Evolutionary conservation across 2,113 vertebrate species (phyloP), one percentile per base, ranked within the genome.

Genomic region (Brienomyrus brachyistius): DNA sequence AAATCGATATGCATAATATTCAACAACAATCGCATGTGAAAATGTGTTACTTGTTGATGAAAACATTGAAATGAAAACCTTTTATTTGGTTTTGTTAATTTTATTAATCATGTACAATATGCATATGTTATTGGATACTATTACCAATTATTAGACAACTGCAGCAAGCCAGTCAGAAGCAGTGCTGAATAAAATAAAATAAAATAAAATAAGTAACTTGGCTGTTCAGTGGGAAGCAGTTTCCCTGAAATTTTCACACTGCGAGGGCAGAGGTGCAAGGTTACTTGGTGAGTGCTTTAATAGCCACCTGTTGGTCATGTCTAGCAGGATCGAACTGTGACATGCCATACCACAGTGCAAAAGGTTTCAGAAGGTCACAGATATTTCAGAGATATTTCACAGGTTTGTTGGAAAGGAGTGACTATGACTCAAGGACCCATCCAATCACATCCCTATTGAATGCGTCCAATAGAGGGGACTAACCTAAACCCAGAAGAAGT

Each of bases 321-420:
- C 91, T 92, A 92, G 89, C 94, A 90, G 91, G 90, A 90, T 87
- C 82, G 92, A 80, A 90, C 92, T 95, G 95, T 93, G 94, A 94
- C 93, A 95, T 95, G 94, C 91, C 94, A 92, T 94, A 94, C 91
- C 89, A 89, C 88, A 91, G 92, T 92, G 94, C 86, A 93, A 94
- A 90, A 90, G 91, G 91, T 93, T 94, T 94, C 92, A 90, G 91
- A 92, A 90, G 91, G 91, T 93, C 92, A 92, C 89, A 94, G 93
- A 91, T 93, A 95, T 95, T 95, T 95, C 92, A 92, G 89, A 94
- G 93, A 91, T 93, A 95, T 95, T 95, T 95, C 93, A 93, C 95
- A 94, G 90, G 88, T 89, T 92, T 92, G 90, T 86, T 94, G 94
- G 91, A 94, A 95, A 94, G 92, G 66, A 94, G 84, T 90, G 92